These are phyloP conservation scores for Camponotus vicinus DNA, from an alignment of 1,140 invertebrate species.

Conservation along the genomic window DNA sequence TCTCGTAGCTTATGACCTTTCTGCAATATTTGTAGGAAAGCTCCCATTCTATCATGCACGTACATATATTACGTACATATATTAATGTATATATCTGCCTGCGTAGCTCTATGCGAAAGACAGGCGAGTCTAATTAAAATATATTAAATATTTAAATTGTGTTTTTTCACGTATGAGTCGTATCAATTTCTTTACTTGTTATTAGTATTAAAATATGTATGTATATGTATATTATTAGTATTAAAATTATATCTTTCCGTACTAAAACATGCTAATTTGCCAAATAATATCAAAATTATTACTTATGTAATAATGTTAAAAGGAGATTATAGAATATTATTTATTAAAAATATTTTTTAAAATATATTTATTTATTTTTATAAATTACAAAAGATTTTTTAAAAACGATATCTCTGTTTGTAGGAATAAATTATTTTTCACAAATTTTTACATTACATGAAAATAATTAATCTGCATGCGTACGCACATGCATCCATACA, in stretches of 20 bases:
- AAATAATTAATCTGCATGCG: not conserved
- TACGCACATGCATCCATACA: not conserved
- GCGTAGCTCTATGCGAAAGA: not conserved
- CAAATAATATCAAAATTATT: not conserved
- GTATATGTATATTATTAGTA: no score
- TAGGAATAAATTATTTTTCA: not conserved
- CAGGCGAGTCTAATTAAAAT: slow-evolving; percentile 23
- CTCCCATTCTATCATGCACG: not conserved
- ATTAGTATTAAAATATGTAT: no score
- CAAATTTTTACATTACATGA: not conserved
- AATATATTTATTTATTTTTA: no score
- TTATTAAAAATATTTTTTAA: not conserved
- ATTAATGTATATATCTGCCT: not conserved
- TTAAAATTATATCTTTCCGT: not conserved
- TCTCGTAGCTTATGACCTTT: slow-evolving; percentile 41
- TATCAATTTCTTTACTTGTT: no score
- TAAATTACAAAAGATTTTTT: not conserved
- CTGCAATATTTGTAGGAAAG: slow-evolving; percentile 20
- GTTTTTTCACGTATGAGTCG: no score
- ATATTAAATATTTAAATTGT: slow-evolving; percentile 3
- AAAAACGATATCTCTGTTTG: not conserved
- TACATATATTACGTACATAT: not conserved
- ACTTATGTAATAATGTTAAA: not conserved
- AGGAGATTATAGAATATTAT: not conserved
- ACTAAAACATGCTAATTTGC: not conserved